Base-by-base conservation (phyloP, 2,113 vertebrate genomes). In the Leuciscus idus region DNA sequence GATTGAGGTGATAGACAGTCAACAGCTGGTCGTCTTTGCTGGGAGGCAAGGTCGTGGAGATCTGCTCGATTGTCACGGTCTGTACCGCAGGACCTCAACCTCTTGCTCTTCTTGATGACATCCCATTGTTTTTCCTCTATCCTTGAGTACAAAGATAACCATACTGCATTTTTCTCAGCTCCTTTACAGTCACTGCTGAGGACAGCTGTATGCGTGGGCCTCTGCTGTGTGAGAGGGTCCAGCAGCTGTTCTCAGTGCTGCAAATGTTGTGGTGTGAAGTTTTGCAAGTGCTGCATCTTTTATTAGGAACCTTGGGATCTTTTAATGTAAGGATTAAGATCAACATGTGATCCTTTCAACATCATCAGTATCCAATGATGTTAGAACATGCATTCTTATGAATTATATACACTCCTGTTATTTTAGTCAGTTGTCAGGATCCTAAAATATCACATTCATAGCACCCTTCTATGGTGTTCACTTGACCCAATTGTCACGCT, bases 71-170 rank as follows among this genome's bases (percentile, higher is more conserved):
- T 36, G 78, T 57, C 84, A 86, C 1, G 62, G 52, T 9, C 19
- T 77, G 28, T 85, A 28, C 48, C 4, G 76, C 21, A 57, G 23
- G 66, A 70, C 46, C 28, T 48, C 46, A 70, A 59, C 66, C 66
- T 55, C 66, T 21, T 17, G 64, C 64, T 21, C 48, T 57, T 83
- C 30, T 83, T 70, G 78, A 46, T 86, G 76, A 72, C 77, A 72
- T 28, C 48, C 33, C 39, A 81, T 70, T 81, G 84, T 86, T 86
- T 52, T 39, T 70, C 50, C 30, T 86, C 11, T 82, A 74, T 75
- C 85, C 85, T 86, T 86, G 85, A 86, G 85, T n/a, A 86, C 81
- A 84, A 84, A 73, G 68, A 84, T 84, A 84, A 73, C 81, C 28
- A 0, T 73, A 26, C 48, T 36, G 33, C 28, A 83, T 83, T 70